A percentile compares a stretch with the other conserved stretches of the same genome.
phyloP scores from a whole-genome alignment of 1,140 invertebrate genomes.

The Hestina assimilis region DNA sequence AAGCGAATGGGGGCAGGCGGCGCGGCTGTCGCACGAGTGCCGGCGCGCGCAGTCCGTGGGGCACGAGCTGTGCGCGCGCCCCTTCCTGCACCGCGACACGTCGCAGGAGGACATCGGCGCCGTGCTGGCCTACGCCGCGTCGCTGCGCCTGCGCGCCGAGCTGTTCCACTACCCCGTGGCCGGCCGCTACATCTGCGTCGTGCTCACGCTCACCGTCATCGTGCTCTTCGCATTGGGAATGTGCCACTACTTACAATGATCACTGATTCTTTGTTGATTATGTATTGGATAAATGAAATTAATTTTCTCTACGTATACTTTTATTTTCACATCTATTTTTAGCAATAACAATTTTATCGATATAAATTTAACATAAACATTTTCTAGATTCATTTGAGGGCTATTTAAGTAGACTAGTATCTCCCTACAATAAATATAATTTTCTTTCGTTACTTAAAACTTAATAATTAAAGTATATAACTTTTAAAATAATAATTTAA shows the following conservation, averaged over 20 bases:
- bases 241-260: conserved; percentile 77
- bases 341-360: too few relatives aligned
- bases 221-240: conserved; percentile 84
- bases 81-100: conserved; percentile 88
- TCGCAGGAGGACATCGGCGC: conserved; percentile 86
- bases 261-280: too few relatives aligned
- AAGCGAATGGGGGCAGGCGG: too few relatives aligned
- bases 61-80: conserved; percentile 86
- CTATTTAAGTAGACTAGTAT: too few relatives aligned
- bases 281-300: too few relatives aligned
- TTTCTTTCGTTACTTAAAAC: too few relatives aligned
- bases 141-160: conserved; percentile 85
- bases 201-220: conserved; percentile 80
- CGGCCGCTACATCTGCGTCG: conserved; percentile 82
- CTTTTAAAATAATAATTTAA: too few relatives aligned
- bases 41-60: conserved; percentile 84
- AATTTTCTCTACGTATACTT: too few relatives aligned
- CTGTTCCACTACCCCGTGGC: conserved; percentile 85
- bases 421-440: too few relatives aligned
- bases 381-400: too few relatives aligned
- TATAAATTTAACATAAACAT: too few relatives aligned
- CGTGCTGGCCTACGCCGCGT: conserved; percentile 87
- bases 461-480: too few relatives aligned
- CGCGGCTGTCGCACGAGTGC: conserved; percentile 87
- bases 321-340: neutral